Evolutionary conservation across 2,888 invertebrate genomes (phyloP).

Genomic region (Luperina testacea): DNA sequence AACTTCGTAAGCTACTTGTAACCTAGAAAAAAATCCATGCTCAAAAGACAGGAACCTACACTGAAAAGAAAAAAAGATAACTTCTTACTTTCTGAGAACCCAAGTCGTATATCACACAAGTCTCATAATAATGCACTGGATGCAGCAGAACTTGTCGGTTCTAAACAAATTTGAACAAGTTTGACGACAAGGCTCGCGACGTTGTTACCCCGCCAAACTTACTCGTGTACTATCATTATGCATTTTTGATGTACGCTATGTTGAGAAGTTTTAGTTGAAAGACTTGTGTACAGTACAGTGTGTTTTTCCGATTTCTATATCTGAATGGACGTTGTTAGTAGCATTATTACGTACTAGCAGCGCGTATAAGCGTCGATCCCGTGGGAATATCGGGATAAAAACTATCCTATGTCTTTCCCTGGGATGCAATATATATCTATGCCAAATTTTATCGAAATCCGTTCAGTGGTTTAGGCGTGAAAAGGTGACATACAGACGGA

Average conservation of each 20-base stretch:
- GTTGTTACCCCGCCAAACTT: constrained; percentile 47
- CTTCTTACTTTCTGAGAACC: constrained; percentile 5
- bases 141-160: constrained; percentile 42
- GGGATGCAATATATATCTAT: no score
- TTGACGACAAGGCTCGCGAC: constrained; percentile 39
- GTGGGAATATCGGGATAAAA: no score
- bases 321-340: background rate
- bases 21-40: background rate
- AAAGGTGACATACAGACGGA: no score
- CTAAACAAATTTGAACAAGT: constrained; percentile 60
- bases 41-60: background rate
- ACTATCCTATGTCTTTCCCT: no score
- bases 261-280: constrained; percentile 29
- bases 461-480: no score
- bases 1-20: no score
- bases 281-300: background rate
- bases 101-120: constrained; percentile 21
- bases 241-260: constrained; percentile 41
- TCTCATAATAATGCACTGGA: constrained; percentile 48
- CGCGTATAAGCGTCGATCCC: no score
- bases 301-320: background rate
- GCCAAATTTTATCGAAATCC: no score
- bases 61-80: constrained; percentile 19
- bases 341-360: background rate
- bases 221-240: constrained; percentile 40